Evolutionary conservation across 1,140 invertebrate genomes (phyloP).

Genomic region (Latrodectus geometricus): DNA sequence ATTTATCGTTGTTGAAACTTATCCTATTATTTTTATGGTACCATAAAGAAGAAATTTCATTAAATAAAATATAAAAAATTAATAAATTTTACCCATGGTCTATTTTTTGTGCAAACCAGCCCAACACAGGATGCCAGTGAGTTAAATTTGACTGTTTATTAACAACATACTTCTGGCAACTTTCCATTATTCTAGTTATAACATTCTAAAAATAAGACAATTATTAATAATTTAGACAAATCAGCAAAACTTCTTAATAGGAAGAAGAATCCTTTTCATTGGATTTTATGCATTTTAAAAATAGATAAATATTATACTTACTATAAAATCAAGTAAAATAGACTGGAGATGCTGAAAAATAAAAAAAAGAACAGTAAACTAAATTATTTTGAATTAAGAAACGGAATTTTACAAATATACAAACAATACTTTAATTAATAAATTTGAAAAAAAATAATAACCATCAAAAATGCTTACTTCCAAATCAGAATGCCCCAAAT

Average conservation of each 20-base stretch:
- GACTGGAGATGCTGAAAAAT: slow-evolving; percentile 67
- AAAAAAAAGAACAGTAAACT: slow-evolving; percentile 49
- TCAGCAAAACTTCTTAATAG: too few species aligned
- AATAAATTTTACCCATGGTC: slow-evolving; percentile 72
- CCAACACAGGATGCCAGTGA: slow-evolving; percentile 96
- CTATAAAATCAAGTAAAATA: slow-evolving; percentile 70
- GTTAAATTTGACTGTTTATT: slow-evolving; percentile 89
- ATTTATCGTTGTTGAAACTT: too few species aligned
- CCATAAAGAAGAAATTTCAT: too few species aligned
- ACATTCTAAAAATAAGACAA: slow-evolving; percentile 76
- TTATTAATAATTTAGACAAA: neutral
- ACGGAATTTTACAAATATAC: slow-evolving; percentile 7
- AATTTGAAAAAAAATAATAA: too few species aligned
- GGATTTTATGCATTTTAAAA: too few species aligned
- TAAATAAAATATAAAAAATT: neutral
- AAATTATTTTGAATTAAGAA: neutral
- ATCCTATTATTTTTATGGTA: too few species aligned
- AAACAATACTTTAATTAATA: too few species aligned
- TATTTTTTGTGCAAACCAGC: slow-evolving; percentile 93
- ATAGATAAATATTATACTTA: slow-evolving; percentile 64
- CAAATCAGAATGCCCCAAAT: slow-evolving; percentile 81
- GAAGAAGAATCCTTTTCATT: too few species aligned
- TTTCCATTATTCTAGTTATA: slow-evolving; percentile 82
- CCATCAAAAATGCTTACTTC: too few species aligned
- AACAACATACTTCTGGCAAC: slow-evolving; percentile 86